Base-by-base conservation (phyloP, 2,888 invertebrate genomes). In the Cybosia mesomella region DNA sequence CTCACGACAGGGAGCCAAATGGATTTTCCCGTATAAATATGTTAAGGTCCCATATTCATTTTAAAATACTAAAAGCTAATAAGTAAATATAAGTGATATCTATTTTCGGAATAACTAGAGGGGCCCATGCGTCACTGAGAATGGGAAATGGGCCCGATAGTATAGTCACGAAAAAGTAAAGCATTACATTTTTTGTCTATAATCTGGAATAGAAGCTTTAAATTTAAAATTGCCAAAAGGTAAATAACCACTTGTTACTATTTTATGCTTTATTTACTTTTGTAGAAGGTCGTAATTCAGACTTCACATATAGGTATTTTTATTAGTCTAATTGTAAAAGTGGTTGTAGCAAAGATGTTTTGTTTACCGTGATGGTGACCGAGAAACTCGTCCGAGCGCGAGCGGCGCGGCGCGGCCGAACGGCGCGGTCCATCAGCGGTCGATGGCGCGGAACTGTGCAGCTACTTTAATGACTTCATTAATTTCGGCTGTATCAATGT, bases 401-500 rank as follows among this genome's bases (percentile, higher is more conserved):
- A n/a, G n/a, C 76, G 82, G 87, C 80, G 87, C 88, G 87, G 81
- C 81, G 83, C 84, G 79, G 68, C 70, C 84, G 28, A 28, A 28
- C 28, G 79, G 68, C 73, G 86, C 84, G 88, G 85, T 84, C 82
- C 86, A 84, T 83, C 85, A 84, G 81, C 75, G 74, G 77, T 78
- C 82, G 87, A 87, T 87, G 84, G 85, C 82, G 86, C 87, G 88
- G 87, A 89, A 90, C 89, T 77, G 79, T 81, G 76, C 74, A 70
- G 73, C 70, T 75, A 72, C 83, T 81, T 81, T 86, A 86, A 88
- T 89, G 83, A 83, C 84, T 86, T 86, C 86, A 86, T 88, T 87
- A 83, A 82, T 83, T 79, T 79, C 70, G 66, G 65, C 75, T 79
- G 80, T 73, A 74, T 79, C 73, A 65, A 74, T 64, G 73, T 64